Evolutionary conservation across 1,140 invertebrate genomes (phyloP).

Genomic region (Drosophila bocki): DNA sequence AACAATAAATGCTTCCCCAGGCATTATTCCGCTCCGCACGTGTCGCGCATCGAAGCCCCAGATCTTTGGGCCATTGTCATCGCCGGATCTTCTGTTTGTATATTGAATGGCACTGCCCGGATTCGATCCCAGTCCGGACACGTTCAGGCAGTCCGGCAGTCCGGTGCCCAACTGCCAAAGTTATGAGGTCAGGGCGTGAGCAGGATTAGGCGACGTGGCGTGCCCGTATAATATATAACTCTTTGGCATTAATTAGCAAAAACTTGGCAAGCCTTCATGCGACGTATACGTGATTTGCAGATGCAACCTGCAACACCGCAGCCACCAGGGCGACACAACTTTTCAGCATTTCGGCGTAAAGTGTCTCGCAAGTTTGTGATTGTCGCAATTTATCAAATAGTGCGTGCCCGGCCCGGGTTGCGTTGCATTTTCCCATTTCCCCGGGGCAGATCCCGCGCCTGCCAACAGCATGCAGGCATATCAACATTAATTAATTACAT

Average conservation of each 20-base stretch:
- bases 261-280: constrained; percentile 45
- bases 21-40: constrained; percentile 42
- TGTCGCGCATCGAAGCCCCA: constrained; percentile 30
- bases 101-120: constrained; percentile 14
- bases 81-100: constrained; percentile 24
- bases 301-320: constrained; percentile 15
- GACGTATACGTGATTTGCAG: constrained; percentile 65
- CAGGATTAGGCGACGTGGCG: constrained; percentile 69
- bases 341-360: constrained; percentile 29
- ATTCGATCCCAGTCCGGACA: constrained; percentile 56
- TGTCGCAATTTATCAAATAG: constrained; percentile 70
- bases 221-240: constrained; percentile 49
- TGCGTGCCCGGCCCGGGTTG: constrained; percentile 38
- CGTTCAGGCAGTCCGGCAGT: constrained; percentile 29
- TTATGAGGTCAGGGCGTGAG: constrained; percentile 60
- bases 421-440: constrained; percentile 26
- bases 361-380: constrained; percentile 54
- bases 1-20: constrained; percentile 47
- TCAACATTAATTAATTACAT: constrained; percentile 56
- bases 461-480: constrained; percentile 29
- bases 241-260: constrained; percentile 75
- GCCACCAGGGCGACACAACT: constrained; percentile 7
- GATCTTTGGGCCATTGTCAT: constrained; percentile 43
- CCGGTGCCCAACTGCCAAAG: constrained; percentile 44
- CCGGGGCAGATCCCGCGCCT: constrained; percentile 14